These are phyloP conservation scores for Pemphredon lugubris DNA, from an alignment of 2,888 invertebrate genomes.

Conservation along the genomic window DNA sequence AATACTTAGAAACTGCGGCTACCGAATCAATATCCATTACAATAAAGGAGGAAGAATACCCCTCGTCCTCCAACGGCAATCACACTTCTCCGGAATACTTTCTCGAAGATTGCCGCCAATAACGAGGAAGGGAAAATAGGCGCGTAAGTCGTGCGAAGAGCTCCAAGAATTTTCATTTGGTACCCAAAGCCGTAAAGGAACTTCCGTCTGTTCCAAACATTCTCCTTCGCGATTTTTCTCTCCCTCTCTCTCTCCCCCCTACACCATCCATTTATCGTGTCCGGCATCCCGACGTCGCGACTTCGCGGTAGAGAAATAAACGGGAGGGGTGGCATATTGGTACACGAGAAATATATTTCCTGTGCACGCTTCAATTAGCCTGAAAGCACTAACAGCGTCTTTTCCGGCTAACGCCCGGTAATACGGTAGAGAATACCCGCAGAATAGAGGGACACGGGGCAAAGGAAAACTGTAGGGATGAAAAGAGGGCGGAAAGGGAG, in stretches of 20 bases:
- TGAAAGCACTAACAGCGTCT: constrained; percentile 17
- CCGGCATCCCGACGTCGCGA: neutral
- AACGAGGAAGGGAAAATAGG: constrained; percentile 16
- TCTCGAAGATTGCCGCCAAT: constrained; percentile 28
- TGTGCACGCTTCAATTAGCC: constrained; percentile 38
- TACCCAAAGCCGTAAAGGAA: constrained; percentile 37
- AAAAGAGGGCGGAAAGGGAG: no score
- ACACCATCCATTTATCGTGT: neutral
- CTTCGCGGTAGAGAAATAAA: neutral
- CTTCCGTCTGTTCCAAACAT: constrained; percentile 8
- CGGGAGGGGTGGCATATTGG: neutral
- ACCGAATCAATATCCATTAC: constrained; percentile 30
- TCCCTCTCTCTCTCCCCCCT: neutral
- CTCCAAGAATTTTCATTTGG: constrained; percentile 56
- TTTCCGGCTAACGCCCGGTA: neutral
- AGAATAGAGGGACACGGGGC: no score
- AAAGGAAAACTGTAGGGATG: no score
- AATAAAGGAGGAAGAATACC: constrained; percentile 19
- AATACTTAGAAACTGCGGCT: neutral
- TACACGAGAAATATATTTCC: constrained; percentile 37
- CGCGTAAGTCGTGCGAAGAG: constrained; percentile 36
- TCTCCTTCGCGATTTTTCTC: neutral
- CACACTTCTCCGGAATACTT: constrained; percentile 35
- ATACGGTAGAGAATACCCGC: neutral
- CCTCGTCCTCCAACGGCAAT: constrained; percentile 14